Base-by-base conservation (phyloP, 2,797 vertebrate genomes). In the Caiman crocodilus region DNA sequence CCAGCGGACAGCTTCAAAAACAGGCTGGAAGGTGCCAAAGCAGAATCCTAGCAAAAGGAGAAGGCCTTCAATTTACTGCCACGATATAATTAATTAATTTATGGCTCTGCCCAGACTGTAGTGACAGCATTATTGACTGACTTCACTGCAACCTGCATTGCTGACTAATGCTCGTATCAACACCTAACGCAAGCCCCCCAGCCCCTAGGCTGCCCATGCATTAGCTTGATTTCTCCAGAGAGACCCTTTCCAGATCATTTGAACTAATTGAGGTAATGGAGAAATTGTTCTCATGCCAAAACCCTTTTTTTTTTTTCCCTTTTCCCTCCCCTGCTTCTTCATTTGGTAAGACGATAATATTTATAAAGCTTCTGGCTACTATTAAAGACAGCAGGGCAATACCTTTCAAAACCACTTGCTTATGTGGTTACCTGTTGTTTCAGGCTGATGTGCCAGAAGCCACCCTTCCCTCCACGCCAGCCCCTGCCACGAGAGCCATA, bases 231-330 rank as follows among this genome's bases (percentile, higher is more conserved):
- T 96, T 97, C 98, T 96, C 97, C 96, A 90, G 97, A 96, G 97
- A 97, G 96, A 97, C 96, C 97, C 97, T 98, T 98, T 98, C 97
- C 98, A 98, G 97, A 97, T 98, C 98, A 89, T 96, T 98, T 98
- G 96, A 97, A 90, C 97, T 97, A 97, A 98, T 97, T 98, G 98
- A 98, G 96, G 98, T 98, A 96, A 98, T 98, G 98, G 97, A 98
- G 98, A 98, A 98, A 97, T 97, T 96, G 96, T 95, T 97, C 97
- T 97, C 94, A 81, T 96, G 98, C 98, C 98, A 98, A 97, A 98
- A 97, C 90, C 76, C 88, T 97, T 90, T 88, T 0, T 76, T 83
- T 90, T 91, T 88, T 74, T 12, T n/a, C n/a, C 15, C 85, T 13
- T 3, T 85, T 77, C 69, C 92, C 83, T 58, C 91, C 56, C 87